Percentiles rank a stretch among this genome's conserved stretches.
These are phyloP conservation scores for Oryzias curvinotus DNA, from an alignment of 2,113 vertebrate species.

Conservation along the genomic window DNA sequence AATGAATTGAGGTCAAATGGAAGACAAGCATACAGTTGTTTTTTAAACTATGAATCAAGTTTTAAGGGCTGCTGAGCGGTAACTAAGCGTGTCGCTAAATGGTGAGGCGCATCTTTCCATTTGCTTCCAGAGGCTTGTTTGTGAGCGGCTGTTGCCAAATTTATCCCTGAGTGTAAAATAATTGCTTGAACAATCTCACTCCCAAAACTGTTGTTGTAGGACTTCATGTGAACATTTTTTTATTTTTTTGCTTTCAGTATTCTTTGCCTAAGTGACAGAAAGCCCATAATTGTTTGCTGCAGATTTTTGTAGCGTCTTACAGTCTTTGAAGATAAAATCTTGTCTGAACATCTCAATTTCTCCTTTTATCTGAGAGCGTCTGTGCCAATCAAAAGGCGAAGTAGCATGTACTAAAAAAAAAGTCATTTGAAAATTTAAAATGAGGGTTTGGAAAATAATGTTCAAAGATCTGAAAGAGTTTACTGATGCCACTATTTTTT, in stretches of 20 bases:
- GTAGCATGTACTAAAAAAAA: conserved; percentile 14
- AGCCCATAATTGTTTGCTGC: conserved; percentile 55
- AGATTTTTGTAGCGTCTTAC: conserved; percentile 35
- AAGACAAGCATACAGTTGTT: conserved; percentile 33
- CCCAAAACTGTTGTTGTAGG: conserved; percentile 30
- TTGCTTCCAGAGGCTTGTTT: conserved; percentile 43
- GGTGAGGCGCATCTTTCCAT: conserved; percentile 23
- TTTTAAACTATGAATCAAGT: conserved; percentile 37
- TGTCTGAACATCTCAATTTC: conserved; percentile 36
- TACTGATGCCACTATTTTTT: conserved; percentile 7
- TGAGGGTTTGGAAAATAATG: conserved; percentile 29
- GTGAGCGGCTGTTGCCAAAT: conserved; percentile 39
- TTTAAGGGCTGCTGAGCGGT: conserved; percentile 51
- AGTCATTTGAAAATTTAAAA: conserved; percentile 46
- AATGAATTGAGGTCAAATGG: conserved; percentile 9
- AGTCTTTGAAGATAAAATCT: conserved; percentile 49
- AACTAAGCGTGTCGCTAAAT: conserved; percentile 64
- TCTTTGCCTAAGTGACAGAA: conserved; percentile 48
- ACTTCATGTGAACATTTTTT: conserved; percentile 26
- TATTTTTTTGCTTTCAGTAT: conserved; percentile 25
- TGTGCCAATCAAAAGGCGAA: conserved; percentile 30
- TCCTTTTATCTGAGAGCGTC: conserved; percentile 50
- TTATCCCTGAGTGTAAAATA: conserved; percentile 33
- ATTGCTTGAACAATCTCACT: conserved; percentile 40
- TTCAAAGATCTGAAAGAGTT: conserved; percentile 33